Evolutionary conservation across 2,888 invertebrate species (phyloP), one percentile per base, ranked within the genome.

Genomic region (Stenoptilia bipunctidactyla): DNA sequence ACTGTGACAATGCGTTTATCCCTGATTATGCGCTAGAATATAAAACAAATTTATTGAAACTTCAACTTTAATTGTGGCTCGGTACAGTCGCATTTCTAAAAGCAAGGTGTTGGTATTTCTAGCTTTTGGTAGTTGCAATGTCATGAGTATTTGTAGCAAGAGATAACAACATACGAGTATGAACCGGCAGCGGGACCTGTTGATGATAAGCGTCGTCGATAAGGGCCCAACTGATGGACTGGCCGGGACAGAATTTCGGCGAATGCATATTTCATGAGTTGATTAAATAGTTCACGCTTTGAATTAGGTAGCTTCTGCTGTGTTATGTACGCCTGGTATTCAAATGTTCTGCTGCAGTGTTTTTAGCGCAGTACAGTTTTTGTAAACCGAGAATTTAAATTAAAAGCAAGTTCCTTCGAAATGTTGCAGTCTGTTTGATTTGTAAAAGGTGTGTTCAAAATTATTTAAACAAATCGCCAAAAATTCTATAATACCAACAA

Each of bases 181-280:
- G 71, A 77, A 75, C 73, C 66, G 75, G 73, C 60, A 68, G 66
- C 65, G 61, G 62, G 66, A 82, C 82, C 82, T 83, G 82, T 83
- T 83, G 82, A 76, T 75, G 75, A 83, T 83, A 80, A 83, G 82
- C 68, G 68, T 73, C 75, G 69, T 74, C 73, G 80, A 80, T 80
- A 80, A 80, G 75, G 66, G 69, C 59, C 50, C 58, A 51, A 53
- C 72, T 80, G 80, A 80, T 73, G 77, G 77, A 79, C 72, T 72
- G 69, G 68, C 66, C 59, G 61, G 66, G 65, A 62, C 71, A 60
- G 75, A 76, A 79, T 77, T 80, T 80, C 70, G 79, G 80, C 66
- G 65, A 79, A 80, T 80, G 76, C 74, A 80, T 80, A 77, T 77
- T 80, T 75, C 79, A 79, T 80, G 80, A 80, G 71, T 75, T 77